Evolutionary conservation across 1,140 invertebrate species (phyloP).

Genomic region (Copidosoma floridanum): DNA sequence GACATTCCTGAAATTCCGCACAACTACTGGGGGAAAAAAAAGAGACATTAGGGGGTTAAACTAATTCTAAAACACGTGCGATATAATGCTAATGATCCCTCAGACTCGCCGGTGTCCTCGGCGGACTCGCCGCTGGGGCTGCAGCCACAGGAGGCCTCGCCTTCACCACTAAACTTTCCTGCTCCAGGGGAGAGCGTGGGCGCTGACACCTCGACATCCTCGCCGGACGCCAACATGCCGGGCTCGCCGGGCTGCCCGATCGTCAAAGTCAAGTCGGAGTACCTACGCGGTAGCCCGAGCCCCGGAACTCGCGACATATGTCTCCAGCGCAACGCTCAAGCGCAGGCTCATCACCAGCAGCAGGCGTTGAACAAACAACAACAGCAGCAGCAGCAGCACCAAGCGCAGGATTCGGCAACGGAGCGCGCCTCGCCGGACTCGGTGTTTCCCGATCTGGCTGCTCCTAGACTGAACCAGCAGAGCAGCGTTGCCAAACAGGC

Average conservation of each 20-base stretch:
- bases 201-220: slow-evolving; percentile 84
- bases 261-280: slow-evolving; percentile 56
- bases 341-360: slow-evolving; percentile 26
- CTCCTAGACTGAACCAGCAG: slow-evolving; percentile 42
- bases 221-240: slow-evolving; percentile 77
- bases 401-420: slow-evolving; percentile 36
- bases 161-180: slow-evolving; percentile 57
- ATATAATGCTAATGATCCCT: slow-evolving; percentile 36
- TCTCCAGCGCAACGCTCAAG: slow-evolving; percentile 30
- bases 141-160: slow-evolving; percentile 45
- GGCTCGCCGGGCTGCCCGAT: slow-evolving; percentile 63
- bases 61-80: background rate
- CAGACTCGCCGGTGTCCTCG: slow-evolving; percentile 57
- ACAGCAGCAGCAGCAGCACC: slow-evolving; percentile 33
- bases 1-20: too few species aligned
- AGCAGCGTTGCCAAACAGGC: background rate
- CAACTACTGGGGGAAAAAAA: too few species aligned
- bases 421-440: slow-evolving; percentile 55
- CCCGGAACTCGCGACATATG: slow-evolving; percentile 44
- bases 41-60: too few species aligned
- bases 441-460: slow-evolving; percentile 47
- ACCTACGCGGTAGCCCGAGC: slow-evolving; percentile 51
- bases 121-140: slow-evolving; percentile 53
- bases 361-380: slow-evolving; percentile 12
- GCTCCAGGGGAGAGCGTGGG: slow-evolving; percentile 75